These are phyloP conservation scores for Nibea albiflora DNA, from an alignment of 2,113 vertebrate species.

Conservation along the genomic window DNA sequence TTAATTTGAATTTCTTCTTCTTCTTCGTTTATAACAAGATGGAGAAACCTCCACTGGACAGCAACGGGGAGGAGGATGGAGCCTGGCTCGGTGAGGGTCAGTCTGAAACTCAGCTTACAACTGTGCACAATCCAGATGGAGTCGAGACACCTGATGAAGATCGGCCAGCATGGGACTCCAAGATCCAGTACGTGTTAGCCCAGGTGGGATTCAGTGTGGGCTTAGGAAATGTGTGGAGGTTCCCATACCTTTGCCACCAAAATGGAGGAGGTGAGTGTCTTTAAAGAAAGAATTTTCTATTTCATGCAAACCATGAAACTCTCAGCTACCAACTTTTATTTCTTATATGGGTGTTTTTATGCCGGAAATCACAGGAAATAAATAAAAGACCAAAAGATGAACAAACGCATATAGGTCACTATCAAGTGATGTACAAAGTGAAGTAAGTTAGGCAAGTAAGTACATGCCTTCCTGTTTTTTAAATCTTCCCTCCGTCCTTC, in stretches of 20 bases:
- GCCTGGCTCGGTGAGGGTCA: constrained; percentile 65
- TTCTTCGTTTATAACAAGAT: constrained; percentile 54
- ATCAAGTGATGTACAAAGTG: not conserved
- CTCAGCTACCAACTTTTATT: not conserved
- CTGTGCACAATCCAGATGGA: not conserved
- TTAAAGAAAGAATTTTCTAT: not conserved
- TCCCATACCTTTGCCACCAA: constrained; percentile 98
- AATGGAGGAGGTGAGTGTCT: constrained; percentile 93
- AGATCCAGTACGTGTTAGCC: constrained; percentile 96
- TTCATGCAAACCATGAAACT: not conserved
- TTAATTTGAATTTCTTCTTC: not conserved
- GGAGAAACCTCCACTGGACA: constrained; percentile 78
- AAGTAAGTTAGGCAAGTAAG: not conserved
- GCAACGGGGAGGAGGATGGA: constrained; percentile 55
- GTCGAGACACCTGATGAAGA: constrained; percentile 33
- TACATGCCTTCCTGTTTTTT: constrained; percentile 3
- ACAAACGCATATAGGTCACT: not conserved
- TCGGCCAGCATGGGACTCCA: constrained; percentile 95
- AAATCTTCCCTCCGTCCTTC: not conserved
- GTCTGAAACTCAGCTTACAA: constrained; percentile 67
- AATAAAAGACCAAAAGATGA: no score
- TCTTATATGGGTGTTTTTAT: not conserved
- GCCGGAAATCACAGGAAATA: not conserved
- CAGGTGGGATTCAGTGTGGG: constrained; percentile 98
- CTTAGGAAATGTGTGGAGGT: constrained; percentile 97